Base-by-base conservation (phyloP, 1,140 invertebrate genomes). In the Drosophila paulistorum region DNA sequence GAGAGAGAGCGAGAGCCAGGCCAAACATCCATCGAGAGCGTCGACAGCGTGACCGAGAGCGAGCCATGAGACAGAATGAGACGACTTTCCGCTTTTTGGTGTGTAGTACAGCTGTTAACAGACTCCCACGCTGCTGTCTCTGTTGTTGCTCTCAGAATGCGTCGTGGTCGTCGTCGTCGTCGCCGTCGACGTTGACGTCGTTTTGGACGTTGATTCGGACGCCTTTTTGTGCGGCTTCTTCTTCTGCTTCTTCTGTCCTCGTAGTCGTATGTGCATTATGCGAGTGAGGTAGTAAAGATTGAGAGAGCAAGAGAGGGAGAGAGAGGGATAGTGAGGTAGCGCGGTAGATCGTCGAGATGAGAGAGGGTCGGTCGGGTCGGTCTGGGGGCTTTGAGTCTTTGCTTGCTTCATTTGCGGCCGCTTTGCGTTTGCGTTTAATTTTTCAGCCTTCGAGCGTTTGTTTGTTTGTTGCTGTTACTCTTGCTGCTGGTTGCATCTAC, bases 101-200 rank as follows among this genome's bases (percentile, higher is more conserved):
- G 77, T 83, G 81, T 85, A 87, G 81, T 85, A 87, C 82, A 86
- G 79, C 83, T 86, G 83, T 87, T 87, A 87, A 89, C 84, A 87
- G 81, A 87, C 83, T 87, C 83, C 83, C 83, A 87, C 83, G 83
- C 83, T 86, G 71, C 61, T 71, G 71, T 67, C 61, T 48, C 33
- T 63, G 65, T 11, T 45, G 51, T 60, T 55, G 55, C 60, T 74
- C 75, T 57, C 39, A 48, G 45, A 64, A 70, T 68, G 67, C 79
- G 68, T 83, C n/a, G 11, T 39, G 10, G 54, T 61, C 66, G 64
- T 51, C 45, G 72, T 60, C 45, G 55, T 54, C 79, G 68, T 83
- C 14, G 11, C 59, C 68, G 74, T 17, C 64, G 11, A 14, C 59
- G 37, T 30, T 30, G 30, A 30, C 79, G 68, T 83, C 14, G 11